Evolutionary conservation across 2,888 invertebrate genomes (phyloP).

Genomic region (Colostygia pectinataria): DNA sequence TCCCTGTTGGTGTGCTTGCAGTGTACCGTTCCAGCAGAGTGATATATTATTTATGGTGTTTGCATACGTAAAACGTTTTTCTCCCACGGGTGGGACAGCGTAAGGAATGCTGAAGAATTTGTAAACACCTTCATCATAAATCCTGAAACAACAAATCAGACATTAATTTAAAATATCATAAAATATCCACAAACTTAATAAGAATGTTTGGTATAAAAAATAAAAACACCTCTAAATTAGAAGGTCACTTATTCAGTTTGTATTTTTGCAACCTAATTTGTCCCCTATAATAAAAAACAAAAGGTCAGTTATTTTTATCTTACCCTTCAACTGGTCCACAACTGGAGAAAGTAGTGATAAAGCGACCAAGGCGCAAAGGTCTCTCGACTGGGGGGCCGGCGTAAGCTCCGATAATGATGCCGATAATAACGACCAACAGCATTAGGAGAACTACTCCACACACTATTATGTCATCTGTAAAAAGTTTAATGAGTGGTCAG

Average conservation of each 20-base stretch:
- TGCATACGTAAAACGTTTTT: conserved; percentile 88
- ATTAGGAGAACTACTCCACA: conserved; percentile 83
- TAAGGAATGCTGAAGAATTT: conserved; percentile 93
- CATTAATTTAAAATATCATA: too few relatives aligned
- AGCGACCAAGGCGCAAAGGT: conserved; percentile 88
- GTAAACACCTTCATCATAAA: conserved; percentile 89
- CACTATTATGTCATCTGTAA: conserved; percentile 81
- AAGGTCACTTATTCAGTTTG: too few relatives aligned
- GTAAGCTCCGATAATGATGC: conserved; percentile 82
- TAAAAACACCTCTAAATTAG: too few relatives aligned
- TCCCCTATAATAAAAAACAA: too few relatives aligned
- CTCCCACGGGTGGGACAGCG: conserved; percentile 87
- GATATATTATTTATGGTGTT: conserved; percentile 85
- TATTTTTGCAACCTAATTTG: too few relatives aligned
- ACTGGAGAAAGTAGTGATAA: conserved; percentile 87
- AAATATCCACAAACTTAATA: too few relatives aligned
- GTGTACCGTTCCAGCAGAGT: conserved; percentile 91
- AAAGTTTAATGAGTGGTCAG: not conserved
- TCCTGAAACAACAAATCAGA: conserved; percentile 61
- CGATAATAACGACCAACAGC: conserved; percentile 85
- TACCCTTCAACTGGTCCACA: conserved; percentile 92
- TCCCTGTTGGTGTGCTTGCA: conserved; percentile 85
- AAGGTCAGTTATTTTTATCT: not conserved
- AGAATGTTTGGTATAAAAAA: too few relatives aligned
- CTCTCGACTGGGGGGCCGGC: conserved; percentile 80